Conservation (phyloP, 1,140 invertebrate genomes). For the Xylocopa sonorina region DNA sequence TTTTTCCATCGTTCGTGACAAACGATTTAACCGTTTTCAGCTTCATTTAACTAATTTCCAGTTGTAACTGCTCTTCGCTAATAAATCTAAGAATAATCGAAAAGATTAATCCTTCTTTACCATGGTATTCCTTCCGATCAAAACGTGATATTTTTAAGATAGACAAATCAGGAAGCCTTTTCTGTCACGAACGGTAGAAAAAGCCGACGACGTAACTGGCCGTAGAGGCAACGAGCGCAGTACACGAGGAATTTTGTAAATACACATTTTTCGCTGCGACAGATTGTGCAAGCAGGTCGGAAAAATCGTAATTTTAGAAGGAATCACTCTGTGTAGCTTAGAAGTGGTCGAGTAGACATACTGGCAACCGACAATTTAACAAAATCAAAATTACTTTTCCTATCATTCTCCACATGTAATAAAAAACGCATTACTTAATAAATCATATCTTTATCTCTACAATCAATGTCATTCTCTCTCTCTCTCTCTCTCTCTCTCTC, state of each 20-base stretch:
- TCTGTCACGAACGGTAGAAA: conserved; percentile 26
- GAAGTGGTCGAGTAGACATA: not conserved
- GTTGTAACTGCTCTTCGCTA: not conserved
- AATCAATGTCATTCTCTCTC: no score
- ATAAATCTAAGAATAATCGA: not conserved
- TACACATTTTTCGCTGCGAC: conserved; percentile 38
- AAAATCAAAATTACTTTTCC: not conserved
- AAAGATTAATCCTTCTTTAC: not conserved
- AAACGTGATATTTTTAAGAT: not conserved
- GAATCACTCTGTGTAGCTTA: conserved; percentile 11
- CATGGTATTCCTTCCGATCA: not conserved
- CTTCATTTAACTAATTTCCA: not conserved
- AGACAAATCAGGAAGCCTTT: not conserved
- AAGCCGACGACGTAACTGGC: conserved; percentile 14
- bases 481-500: no score
- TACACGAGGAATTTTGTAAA: conserved; percentile 51
- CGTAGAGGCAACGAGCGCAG: conserved; percentile 25
- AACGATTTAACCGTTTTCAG: not conserved
- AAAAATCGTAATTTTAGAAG: conserved; percentile 28
- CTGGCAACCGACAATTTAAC: conserved; percentile 20
- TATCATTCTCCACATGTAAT: no score
- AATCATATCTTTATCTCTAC: no score
- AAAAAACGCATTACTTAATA: no score
- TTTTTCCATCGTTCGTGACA: conserved; percentile 45
- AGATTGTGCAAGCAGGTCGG: conserved; percentile 45